Conservation (phyloP, 2,888 invertebrate genomes). For the Diaperis boleti region DNA sequence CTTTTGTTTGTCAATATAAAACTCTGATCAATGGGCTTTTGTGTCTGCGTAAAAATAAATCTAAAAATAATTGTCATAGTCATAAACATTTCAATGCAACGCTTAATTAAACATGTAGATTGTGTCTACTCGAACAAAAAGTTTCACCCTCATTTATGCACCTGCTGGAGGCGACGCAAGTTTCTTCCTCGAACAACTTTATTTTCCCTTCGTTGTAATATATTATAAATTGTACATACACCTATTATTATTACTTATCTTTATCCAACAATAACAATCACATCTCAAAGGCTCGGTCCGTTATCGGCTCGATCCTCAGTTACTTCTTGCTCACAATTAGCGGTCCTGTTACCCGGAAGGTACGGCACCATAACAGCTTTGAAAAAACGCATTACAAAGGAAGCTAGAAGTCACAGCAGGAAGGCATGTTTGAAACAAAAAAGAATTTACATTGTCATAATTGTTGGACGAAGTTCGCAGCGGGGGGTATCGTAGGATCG, state of each 20-base stretch:
- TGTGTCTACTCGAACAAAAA: background rate
- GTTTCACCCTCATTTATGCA: background rate
- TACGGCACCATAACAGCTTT: constrained; percentile 12
- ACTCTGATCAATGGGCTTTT: too few species aligned
- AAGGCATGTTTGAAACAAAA: constrained; percentile 12
- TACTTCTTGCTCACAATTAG: constrained; percentile 4
- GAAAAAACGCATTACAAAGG: constrained; percentile 20
- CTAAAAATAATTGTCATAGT: too few species aligned
- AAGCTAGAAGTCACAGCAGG: constrained; percentile 23
- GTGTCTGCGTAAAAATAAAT: too few species aligned
- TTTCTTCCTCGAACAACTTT: background rate
- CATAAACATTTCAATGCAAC: too few species aligned
- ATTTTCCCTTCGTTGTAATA: background rate
- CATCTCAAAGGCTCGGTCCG: background rate
- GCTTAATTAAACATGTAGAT: background rate
- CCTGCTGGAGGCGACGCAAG: background rate
- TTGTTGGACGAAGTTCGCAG: background rate
- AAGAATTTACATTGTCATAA: background rate
- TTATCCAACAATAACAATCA: constrained; percentile 2
- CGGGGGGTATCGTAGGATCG: background rate
- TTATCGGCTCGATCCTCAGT: constrained; percentile 6
- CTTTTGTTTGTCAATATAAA: too few species aligned
- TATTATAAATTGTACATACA: too few species aligned
- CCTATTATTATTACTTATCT: too few species aligned
- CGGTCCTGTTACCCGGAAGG: constrained; percentile 25